Base-by-base conservation (phyloP, 2,797 vertebrate species). In the Pteropus rufus region DNA sequence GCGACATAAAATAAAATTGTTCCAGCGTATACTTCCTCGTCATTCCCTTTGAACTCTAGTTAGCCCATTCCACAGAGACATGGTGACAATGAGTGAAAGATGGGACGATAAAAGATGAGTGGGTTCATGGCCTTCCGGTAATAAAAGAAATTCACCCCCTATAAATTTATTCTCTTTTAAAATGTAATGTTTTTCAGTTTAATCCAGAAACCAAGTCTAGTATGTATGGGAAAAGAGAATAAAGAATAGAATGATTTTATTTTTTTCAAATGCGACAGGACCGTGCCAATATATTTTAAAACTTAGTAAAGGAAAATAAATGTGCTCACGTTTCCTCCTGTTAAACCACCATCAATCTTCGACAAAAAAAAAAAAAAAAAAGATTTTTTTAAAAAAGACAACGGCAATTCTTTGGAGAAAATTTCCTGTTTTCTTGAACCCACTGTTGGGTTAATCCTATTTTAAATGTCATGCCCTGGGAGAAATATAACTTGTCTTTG, bases 1-100 rank as follows among this genome's bases (percentile, higher is more conserved):
- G 84, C 87, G 94, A 96, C 84, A 94, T 84, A 88, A 92, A 96
- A 91, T 87, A 96, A 84, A 94, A 96, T 41, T 54, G 82, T 88
- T 88, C 60, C 72, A 65, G 49, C 14, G 39, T 64, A 18, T 7
- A 90, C 79, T 31, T n/a, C 73, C 75, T 84, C 56, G 16, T 58
- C 67, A 23, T 56, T 83, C 46, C 56, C 26, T 52, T 39, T 5
- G 60, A 91, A 67, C 70, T 52, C 23, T 10, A 77, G 89, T 69
- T 56, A 90, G 82, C 49, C 79, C 72, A 60, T 93, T 52, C 83
- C 62, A 39, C 64, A 46, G 56, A 72, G 91, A 77, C 3, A 41
- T 36, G 29, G 21, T 14, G 65, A 89, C 91, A 64, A 75, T 5
- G 44, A 81, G 34, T 44, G n/a, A 79, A 62, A 75, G 44, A 93